Percentiles rank a stretch among this genome's conserved stretches.
phyloP scores from a whole-genome alignment of 1,140 invertebrate genomes.

The Cecropterus lyciades region DNA sequence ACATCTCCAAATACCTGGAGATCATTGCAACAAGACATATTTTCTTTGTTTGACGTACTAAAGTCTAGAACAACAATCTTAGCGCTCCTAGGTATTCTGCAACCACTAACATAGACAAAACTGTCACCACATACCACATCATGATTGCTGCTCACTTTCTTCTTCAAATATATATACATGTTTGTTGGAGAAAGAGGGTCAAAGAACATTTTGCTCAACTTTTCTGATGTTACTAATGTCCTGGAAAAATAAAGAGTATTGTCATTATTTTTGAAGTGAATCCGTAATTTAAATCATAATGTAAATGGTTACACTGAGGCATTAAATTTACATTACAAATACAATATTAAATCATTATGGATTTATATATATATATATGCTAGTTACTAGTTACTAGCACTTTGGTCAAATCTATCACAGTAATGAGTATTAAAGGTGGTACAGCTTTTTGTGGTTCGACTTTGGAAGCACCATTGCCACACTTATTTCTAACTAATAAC shows the following conservation, averaged over 20 bases:
- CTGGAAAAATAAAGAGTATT: conserved; percentile 54
- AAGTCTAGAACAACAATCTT: conserved; percentile 67
- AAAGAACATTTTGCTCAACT: conserved; percentile 62
- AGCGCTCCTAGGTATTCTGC: conserved; percentile 61
- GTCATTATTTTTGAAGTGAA: too few species aligned
- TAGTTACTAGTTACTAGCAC: too few species aligned
- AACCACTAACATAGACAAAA: conserved; percentile 60
- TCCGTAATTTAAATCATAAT: too few species aligned
- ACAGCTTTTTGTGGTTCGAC: too few species aligned
- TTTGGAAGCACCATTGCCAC: too few species aligned
- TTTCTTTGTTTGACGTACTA: conserved; percentile 48
- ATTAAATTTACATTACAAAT: too few species aligned
- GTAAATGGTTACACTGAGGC: too few species aligned
- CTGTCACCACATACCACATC: conserved; percentile 58
- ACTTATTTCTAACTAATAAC: too few species aligned
- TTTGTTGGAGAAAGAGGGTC: conserved; percentile 66
- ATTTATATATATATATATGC: too few species aligned
- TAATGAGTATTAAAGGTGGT: too few species aligned
- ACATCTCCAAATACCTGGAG: conserved; percentile 68
- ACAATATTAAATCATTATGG: too few species aligned
- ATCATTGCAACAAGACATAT: conserved; percentile 66
- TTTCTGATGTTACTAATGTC: conserved; percentile 68
- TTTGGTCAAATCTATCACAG: too few species aligned
- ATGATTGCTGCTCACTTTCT: conserved; percentile 46
- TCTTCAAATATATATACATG: conserved; percentile 71